phyloP scores from a whole-genome alignment of 2,888 invertebrate genomes.

The Aricia artaxerxes region DNA sequence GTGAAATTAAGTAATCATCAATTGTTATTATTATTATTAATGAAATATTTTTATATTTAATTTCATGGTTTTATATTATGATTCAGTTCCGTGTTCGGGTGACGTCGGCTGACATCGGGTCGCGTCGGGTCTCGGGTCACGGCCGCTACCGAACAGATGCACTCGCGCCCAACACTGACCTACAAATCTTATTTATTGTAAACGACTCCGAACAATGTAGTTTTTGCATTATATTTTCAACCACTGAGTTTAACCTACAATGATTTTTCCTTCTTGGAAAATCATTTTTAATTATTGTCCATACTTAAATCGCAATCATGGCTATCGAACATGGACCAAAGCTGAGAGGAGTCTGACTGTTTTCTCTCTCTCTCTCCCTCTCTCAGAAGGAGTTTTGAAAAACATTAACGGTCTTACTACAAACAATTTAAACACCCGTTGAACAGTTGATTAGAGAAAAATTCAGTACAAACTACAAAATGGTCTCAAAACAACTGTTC shows the following conservation, averaged over 20 bases:
- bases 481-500: too few species aligned
- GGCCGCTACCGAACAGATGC: slow-evolving; percentile 26
- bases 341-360: too few species aligned
- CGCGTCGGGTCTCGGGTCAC: slow-evolving; percentile 31
- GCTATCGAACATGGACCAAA: not conserved
- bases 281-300: not conserved
- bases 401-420: too few species aligned
- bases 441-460: too few species aligned
- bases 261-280: not conserved
- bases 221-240: slow-evolving; percentile 1
- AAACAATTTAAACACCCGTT: too few species aligned
- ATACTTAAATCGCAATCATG: too few species aligned
- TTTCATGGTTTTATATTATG: not conserved
- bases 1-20: too few species aligned
- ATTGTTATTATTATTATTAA: too few species aligned
- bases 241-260: not conserved
- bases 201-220: slow-evolving; percentile 6
- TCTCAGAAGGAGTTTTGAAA: too few species aligned
- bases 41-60: too few species aligned
- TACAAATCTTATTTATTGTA: slow-evolving; percentile 28
- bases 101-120: slow-evolving; percentile 6
- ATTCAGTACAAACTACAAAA: too few species aligned
- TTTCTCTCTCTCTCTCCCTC: too few species aligned
- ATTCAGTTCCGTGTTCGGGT: not conserved
- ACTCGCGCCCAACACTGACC: slow-evolving; percentile 35